A percentile compares a stretch with the other conserved stretches of the same genome.
phyloP scores from a whole-genome alignment of 2,888 invertebrate genomes.

The Caenorhabditis sp. region DNA sequence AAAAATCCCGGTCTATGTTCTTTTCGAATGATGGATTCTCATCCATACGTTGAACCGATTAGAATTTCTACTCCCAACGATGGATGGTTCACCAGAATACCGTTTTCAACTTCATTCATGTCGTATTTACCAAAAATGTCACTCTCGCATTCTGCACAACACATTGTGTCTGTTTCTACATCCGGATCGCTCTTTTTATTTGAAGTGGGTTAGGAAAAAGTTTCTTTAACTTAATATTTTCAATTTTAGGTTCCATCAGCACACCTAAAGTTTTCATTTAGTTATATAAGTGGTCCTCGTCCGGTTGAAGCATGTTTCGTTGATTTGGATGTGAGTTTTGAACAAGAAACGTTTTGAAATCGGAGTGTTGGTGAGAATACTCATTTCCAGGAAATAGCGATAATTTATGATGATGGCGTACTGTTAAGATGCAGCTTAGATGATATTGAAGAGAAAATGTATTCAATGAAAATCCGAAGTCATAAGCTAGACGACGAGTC shows the following conservation, averaged over 20 bases:
- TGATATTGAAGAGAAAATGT: constrained; percentile 40
- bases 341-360: neutral
- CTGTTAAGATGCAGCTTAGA: constrained; percentile 34
- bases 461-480: constrained; percentile 20
- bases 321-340: constrained; percentile 27
- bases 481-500: constrained; percentile 14
- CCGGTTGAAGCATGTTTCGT: constrained; percentile 48
- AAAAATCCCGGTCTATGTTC: constrained; percentile 39
- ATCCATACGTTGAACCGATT: constrained; percentile 44
- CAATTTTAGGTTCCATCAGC: constrained; percentile 35
- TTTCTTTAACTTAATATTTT: neutral
- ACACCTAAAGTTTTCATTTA: constrained; percentile 11
- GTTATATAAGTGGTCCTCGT: constrained; percentile 36
- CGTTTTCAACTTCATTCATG: constrained; percentile 37
- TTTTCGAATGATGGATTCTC: constrained; percentile 42
- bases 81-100: constrained; percentile 39
- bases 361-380: too few species aligned
- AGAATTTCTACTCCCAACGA: constrained; percentile 19
- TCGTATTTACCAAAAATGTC: constrained; percentile 38
- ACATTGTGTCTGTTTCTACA: constrained; percentile 34
- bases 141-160: constrained; percentile 26
- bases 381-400: constrained; percentile 43
- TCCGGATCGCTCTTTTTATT: constrained; percentile 49
- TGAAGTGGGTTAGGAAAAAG: constrained; percentile 13
- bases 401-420: constrained; percentile 47